phyloP scores from a whole-genome alignment of 2,888 invertebrate species.

The Carabus problematicus region DNA sequence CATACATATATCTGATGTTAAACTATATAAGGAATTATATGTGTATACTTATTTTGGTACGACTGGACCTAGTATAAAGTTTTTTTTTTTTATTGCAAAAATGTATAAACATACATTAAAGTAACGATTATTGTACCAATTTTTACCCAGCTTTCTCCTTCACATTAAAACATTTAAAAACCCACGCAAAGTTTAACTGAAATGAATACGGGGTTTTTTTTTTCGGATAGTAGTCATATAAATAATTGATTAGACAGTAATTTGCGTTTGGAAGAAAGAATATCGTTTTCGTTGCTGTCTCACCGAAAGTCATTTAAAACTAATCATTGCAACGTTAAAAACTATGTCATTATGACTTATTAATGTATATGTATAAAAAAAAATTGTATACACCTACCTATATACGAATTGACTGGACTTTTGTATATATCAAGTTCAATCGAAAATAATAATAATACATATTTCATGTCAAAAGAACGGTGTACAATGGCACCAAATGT shows the following conservation, averaged over 20 bases:
- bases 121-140: no score
- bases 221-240: not conserved
- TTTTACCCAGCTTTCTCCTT: no score
- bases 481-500: no score
- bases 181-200: no score
- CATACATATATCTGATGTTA: no score
- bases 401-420: slow-evolving; percentile 3
- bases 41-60: no score
- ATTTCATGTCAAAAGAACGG: not conserved
- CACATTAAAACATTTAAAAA: no score
- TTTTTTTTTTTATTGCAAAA: no score
- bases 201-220: no score
- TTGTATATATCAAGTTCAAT: slow-evolving; percentile 5
- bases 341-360: slow-evolving; percentile 34
- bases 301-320: slow-evolving; percentile 36
- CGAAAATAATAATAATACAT: slow-evolving; percentile 13
- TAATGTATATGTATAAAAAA: slow-evolving; percentile 16
- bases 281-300: slow-evolving; percentile 26
- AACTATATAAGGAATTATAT: no score
- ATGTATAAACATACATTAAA: no score
- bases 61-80: no score
- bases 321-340: slow-evolving; percentile 37
- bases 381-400: not conserved
- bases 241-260: slow-evolving; percentile 34
- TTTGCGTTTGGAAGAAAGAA: slow-evolving; percentile 30